A percentile compares a stretch with the other conserved stretches of the same genome.
phyloP scores from a whole-genome alignment of 2,113 vertebrate species.

The Ictidomys tridecemlineatus region DNA sequence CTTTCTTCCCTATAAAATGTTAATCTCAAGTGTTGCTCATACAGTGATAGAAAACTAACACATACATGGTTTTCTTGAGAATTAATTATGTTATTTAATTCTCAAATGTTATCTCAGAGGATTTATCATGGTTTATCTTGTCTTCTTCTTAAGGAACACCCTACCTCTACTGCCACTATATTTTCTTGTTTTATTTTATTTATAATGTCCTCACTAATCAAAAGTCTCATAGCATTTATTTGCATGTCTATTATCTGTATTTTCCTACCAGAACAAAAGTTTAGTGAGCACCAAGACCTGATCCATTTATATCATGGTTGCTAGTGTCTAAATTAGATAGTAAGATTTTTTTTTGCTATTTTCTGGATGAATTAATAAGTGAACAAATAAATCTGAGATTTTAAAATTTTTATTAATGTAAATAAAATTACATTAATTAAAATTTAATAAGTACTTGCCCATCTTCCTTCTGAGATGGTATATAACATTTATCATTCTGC shows the following conservation, averaged over 20 bases:
- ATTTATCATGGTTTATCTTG: no score
- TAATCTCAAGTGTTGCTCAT: no score
- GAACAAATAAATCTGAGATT: neutral
- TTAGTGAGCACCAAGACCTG: neutral
- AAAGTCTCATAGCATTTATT: neutral
- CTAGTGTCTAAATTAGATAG: neutral
- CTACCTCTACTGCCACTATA: neutral
- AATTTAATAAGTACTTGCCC: neutral
- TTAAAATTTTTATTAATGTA: neutral
- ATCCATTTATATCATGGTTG: neutral
- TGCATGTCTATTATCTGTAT: neutral
- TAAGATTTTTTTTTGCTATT: neutral
- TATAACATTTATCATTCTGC: neutral
- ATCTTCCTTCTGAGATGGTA: neutral
- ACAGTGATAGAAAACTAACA: neutral
- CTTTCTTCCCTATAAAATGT: neutral
- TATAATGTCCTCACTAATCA: neutral
- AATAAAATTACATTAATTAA: neutral
- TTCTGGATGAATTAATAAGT: neutral
- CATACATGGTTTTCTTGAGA: neutral
- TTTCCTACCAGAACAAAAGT: neutral
- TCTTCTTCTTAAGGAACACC: neutral
- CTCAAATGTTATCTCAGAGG: neutral
- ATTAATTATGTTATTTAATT: neutral
- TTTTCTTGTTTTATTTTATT: neutral